These are phyloP conservation scores for Periophthalmus modestus DNA, from an alignment of 2,113 vertebrate species.

Conservation along the genomic window DNA sequence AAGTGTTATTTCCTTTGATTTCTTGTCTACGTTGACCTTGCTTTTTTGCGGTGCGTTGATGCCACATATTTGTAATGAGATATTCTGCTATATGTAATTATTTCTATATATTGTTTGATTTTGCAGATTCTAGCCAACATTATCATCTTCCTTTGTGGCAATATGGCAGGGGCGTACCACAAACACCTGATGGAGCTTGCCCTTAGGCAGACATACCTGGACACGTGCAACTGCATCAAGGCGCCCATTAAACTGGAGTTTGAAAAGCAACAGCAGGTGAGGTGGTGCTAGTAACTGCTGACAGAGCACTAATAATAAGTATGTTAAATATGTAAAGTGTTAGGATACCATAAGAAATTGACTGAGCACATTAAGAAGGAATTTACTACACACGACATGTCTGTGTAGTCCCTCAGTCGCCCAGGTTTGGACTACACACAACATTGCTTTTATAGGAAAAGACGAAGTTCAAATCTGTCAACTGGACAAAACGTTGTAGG, in stretches of 20 bases:
- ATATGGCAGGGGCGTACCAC: conserved; percentile 94
- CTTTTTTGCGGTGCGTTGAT: neutral
- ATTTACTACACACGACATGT: no score
- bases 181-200: conserved; percentile 97
- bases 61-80: neutral
- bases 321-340: neutral
- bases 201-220: conserved; percentile 92
- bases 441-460: no score
- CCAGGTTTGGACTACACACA: no score
- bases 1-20: neutral
- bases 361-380: neutral
- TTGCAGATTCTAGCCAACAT: conserved; percentile 91
- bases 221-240: conserved; percentile 98
- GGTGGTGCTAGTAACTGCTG: conserved; percentile 2
- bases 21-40: neutral
- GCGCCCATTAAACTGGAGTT: conserved; percentile 97
- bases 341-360: neutral
- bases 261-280: conserved; percentile 96
- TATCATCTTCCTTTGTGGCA: conserved; percentile 96
- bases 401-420: no score
- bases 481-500: no score
- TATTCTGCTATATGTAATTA: neutral
- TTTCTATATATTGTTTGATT: neutral
- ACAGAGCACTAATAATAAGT: neutral
- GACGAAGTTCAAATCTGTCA: no score